A percentile compares a stretch with the other conserved stretches of the same genome.
Evolutionary conservation across 2,888 invertebrate species (phyloP).

Genomic region (Cacoxenus indagator): DNA sequence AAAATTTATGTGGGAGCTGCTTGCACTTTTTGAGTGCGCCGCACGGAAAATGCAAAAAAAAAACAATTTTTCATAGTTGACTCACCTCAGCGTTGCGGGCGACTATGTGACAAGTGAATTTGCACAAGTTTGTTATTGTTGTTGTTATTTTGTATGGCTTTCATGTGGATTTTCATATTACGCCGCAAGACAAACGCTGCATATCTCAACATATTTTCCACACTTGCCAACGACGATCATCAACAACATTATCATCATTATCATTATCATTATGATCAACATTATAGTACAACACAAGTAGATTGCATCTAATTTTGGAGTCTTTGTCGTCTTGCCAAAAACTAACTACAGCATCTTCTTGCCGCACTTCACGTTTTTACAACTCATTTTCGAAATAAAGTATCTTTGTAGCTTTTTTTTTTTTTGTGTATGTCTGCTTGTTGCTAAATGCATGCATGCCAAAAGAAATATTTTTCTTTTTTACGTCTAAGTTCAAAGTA

Average conservation of each 20-base stretch:
- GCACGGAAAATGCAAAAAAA: slow-evolving; percentile 15
- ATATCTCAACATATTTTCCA: slow-evolving; percentile 9
- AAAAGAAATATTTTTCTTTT: too few species aligned
- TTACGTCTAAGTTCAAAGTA: slow-evolving; percentile 15
- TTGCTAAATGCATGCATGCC: neutral
- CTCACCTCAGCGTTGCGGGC: slow-evolving; percentile 2
- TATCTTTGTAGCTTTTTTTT: too few species aligned
- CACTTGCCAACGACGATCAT: neutral
- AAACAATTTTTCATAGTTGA: slow-evolving; percentile 13
- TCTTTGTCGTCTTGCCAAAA: neutral
- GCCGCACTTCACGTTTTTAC: too few species aligned
- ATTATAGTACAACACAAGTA: neutral
- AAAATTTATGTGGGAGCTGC: slow-evolving; percentile 22
- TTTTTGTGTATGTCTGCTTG: neutral
- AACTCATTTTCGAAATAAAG: too few species aligned
- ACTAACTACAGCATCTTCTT: too few species aligned
- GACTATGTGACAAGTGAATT: neutral
- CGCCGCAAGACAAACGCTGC: slow-evolving; percentile 2
- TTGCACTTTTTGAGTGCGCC: neutral
- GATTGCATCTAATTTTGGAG: slow-evolving; percentile 13
- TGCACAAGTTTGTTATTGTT: too few species aligned
- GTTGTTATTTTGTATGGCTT: too few species aligned
- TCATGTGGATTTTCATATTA: neutral
- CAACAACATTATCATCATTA: neutral
- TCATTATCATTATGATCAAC: neutral